phyloP scores from a whole-genome alignment of 2,797 vertebrate genomes.

The Falco rusticolus region DNA sequence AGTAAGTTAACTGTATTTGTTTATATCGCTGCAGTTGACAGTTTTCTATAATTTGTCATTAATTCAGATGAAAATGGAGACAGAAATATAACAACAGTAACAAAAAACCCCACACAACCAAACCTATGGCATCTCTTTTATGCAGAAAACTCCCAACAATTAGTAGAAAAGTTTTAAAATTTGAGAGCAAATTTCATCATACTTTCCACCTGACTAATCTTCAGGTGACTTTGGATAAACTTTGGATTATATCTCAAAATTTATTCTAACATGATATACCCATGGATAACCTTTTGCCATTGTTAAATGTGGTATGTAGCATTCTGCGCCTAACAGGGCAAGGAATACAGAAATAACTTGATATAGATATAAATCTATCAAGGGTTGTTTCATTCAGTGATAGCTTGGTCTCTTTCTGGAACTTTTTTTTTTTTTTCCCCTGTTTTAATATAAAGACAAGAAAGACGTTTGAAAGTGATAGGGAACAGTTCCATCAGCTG shows the following conservation, averaged over 20 bases:
- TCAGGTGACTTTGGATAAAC: neutral
- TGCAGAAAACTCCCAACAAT: neutral
- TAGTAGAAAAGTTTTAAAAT: neutral
- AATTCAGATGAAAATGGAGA: neutral
- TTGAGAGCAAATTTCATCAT: neutral
- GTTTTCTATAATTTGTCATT: neutral
- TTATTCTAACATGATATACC: neutral
- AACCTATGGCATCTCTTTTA: neutral
- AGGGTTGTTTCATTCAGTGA: neutral
- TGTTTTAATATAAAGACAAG: neutral
- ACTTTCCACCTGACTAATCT: neutral
- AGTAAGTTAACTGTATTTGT: neutral
- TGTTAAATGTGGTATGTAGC: neutral
- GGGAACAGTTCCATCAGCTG: conserved; percentile 2
- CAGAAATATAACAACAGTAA: neutral
- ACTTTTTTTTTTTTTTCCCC: neutral
- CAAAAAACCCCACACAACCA: neutral
- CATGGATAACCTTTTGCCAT: neutral
- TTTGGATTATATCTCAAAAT: neutral
- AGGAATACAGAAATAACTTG: neutral
- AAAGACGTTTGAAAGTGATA: conserved; percentile 19
- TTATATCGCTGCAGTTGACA: neutral
- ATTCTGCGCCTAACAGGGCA: neutral
- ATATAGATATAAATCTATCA: neutral
- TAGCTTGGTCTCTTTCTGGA: neutral